Evolutionary conservation across 2,113 vertebrate species (phyloP).

Genomic region (Crotalus tigris): DNA sequence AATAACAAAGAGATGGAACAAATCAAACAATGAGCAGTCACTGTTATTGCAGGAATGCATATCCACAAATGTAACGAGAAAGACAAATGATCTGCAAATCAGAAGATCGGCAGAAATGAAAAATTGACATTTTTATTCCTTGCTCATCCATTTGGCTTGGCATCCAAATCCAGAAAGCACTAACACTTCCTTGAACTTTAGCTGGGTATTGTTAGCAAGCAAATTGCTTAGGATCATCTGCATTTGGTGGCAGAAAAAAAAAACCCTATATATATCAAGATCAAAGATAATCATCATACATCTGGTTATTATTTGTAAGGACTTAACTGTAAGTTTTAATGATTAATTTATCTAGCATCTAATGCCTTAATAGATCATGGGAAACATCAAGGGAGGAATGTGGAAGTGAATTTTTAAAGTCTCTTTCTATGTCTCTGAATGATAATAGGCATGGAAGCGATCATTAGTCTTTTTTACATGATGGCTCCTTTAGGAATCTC

Average conservation of each 20-base stretch:
- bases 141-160: slow-evolving; percentile 40
- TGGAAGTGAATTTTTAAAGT: slow-evolving; percentile 78
- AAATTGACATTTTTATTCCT: slow-evolving; percentile 33
- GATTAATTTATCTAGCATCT: slow-evolving; percentile 83
- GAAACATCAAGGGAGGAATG: slow-evolving; percentile 86
- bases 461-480: slow-evolving; percentile 84
- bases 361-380: slow-evolving; percentile 82
- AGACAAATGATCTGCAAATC: slow-evolving; percentile 44
- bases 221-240: slow-evolving; percentile 54
- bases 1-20: slow-evolving; percentile 48
- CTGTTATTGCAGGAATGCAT: slow-evolving; percentile 46
- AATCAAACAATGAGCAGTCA: slow-evolving; percentile 57
- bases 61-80: slow-evolving; percentile 48
- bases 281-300: slow-evolving; percentile 77
- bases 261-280: slow-evolving; percentile 63
- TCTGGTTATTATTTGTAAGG: slow-evolving; percentile 85
- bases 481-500: slow-evolving; percentile 83
- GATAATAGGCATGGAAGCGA: slow-evolving; percentile 81
- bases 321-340: slow-evolving; percentile 82
- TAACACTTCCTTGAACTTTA: slow-evolving; percentile 48
- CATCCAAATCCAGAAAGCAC: slow-evolving; percentile 35
- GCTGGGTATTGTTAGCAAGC: slow-evolving; percentile 52
- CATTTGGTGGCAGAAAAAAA: slow-evolving; percentile 61
- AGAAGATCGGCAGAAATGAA: slow-evolving; percentile 42
- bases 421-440: slow-evolving; percentile 75